Base-by-base conservation (phyloP, 2,113 vertebrate genomes). In the Sinosuthora webbiana region DNA sequence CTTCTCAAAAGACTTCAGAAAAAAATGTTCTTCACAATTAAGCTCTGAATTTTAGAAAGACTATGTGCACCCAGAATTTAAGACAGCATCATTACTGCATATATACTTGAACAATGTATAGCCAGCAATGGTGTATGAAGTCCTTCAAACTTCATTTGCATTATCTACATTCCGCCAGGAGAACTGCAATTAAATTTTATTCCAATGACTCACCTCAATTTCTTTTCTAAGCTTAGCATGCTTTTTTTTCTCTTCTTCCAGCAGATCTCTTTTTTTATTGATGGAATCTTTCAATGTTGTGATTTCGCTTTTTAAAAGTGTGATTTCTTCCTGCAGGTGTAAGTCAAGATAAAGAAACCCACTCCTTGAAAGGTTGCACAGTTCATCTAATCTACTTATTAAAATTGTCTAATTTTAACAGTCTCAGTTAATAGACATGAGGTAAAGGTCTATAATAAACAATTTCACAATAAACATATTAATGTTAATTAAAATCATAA, bases 191-290 rank as follows among this genome's bases (percentile, higher is more conserved):
- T 56, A 23, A 45, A 45, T 82, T 83, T 73, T 71, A 92, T 87
- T 47, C n/a, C 79, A 70, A 92, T 89, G 23, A 94, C 82, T 89
- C 87, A 98, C 98, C 96, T 98, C 98, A 73, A 98, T 98, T 96
- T 98, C 98, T 96, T 98, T 98, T 83, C 64, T 97, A 95, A 98
- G 97, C 28, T 95, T 98, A 93, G 90, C 90, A 88, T 98, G 98
- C 73, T 18, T 84, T 81, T 96, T 95, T 87, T 93, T 90, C 86
- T 98, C 97, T 93, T 97, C 93, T 71, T 97, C 90, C 78, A 98
- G 88, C 18, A 96, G 70, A 87, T 75, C 86, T 77, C 44, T 84
- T 94, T 97, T 98, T 93, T 93, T 95, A 83, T 15, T 50, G 33
- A 98, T 93, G 17, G 88, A 89, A 59, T 97, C 96, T 83, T 97